Evolutionary conservation across 2,888 invertebrate species (phyloP), one percentile per base, ranked within the genome.

Genomic region (Tachina lurida): DNA sequence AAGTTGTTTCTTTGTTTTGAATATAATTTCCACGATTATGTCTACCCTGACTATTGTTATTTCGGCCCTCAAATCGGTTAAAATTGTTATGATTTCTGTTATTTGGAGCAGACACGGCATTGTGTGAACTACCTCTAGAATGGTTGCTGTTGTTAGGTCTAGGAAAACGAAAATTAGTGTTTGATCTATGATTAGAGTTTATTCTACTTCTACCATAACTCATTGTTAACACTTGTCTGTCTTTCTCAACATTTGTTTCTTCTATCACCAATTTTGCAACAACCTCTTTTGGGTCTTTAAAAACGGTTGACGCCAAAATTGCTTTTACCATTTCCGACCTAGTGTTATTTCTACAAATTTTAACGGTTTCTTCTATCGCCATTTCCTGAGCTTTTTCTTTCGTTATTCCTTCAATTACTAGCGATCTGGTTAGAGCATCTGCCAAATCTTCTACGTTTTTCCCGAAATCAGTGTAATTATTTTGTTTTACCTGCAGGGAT

Each of bases 191-290:
- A 17, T 17, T 52, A 2, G n/a, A 4, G n/a, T n/a, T 8, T 0
- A n/a, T 52, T 52, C 17, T 52, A 17, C 39, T n/a, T 62, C 15
- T 62, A 10, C 62, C 41, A 17, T 62, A 17, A 41, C 13, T n/a
- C 39, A 62, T 62, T 62, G 62, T 15, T 41, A 62, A 13, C 12
- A 62, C 17, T 10, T 43, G 62, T 41, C 43, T 43, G 10, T 62
- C 62, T 17, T 43, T 43, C 10, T n/a, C 62, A 10, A 39, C n/a
- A 15, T 41, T 62, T 43, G 43, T 17, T n/a, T 62, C 62, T 43
- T 62, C 62, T 15, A 62, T 62, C 13, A 63, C 43, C 15, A 75
- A 41, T 41, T 74, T 74, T 19, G 74, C 74, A 17, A 62, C 31
- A 1, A 62, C 41, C 9, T 43, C 17, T 10, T 62, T 62, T 31